Base-by-base conservation (phyloP, 2,797 vertebrate species). In the Smutsia gigantea region DNA sequence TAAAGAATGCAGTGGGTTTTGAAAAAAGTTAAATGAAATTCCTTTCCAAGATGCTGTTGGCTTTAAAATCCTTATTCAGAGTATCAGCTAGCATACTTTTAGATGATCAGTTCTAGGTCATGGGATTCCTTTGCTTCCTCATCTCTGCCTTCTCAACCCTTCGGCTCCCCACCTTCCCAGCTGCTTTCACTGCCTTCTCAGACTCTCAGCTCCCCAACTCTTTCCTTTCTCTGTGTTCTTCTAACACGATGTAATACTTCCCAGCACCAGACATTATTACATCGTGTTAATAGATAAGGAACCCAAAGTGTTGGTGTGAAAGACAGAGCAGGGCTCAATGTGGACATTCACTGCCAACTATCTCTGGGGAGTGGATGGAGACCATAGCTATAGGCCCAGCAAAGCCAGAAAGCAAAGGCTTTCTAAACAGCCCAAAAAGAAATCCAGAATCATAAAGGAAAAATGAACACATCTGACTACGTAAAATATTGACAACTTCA, bases 1-100 rank as follows among this genome's bases (percentile, higher is more conserved):
- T 85, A 92, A 96, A 96, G 85, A 97, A 87, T 75, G 75, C 90
- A 97, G 77, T 64, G 68, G n/a, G 39, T 75, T 97, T 92, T 21
- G 7, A 66, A 53, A 82, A 71, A 74, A 93, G 72, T n/a, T n/a
- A 93, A 94, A 84, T 17, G 2, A n/a, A 95, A 93, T 95, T 95
- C 61, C 39, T 96, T 96, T 93, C 86, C 66, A 94, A 95, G 74
- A 42, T 66, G 9, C 17, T 46, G 34, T 51, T 57, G 21, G 13
- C 81, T 89, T 92, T 92, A 93, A 94, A 87, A 95, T 25, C 83
- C 29, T 42, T 93, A 29, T n/a, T 93, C 71, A 69, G 63, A 71
- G n/a, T 55, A 66, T 79, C 72, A 18, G 68, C 42, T 57, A 29
- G 37, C 18, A 8, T 25, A 69, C 59, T 90, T 79, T 46, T 14